Evolutionary conservation across 23 tunicate genomes (phyloP), one percentile per base, ranked within the genome.

Genomic region (Styela plicata): DNA sequence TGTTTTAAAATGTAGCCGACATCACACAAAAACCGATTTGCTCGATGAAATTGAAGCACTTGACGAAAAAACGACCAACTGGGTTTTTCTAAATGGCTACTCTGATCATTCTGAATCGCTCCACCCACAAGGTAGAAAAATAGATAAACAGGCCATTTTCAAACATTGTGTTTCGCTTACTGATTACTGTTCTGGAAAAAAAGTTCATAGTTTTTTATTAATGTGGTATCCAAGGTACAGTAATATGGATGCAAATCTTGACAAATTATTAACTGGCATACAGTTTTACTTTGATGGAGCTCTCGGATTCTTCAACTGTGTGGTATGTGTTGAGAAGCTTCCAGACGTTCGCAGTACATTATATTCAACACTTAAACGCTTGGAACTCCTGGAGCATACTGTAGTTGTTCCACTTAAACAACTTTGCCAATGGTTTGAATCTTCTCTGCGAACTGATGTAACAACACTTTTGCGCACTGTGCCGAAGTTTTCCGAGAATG

Each of bases 201-300:
- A 33, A 33, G 22, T 74, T 0, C 79, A 52, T 17, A 19, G 30
- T 20, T 22, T 74, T 74, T 21, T 74, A 32, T 52, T 74, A 18
- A 19, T 74, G 52, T 74, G 79, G 79, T 74, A 74, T 74, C 79
- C 79, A 19, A 18, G 23, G 20, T 30, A 31, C 22, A 74, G 53
- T 32, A 25, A 74, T 34, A 24, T 31, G 16, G 79, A 74, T 32
- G 33, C 31, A 24, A 31, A 30, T 34, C 32, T 74, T 30, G 79
- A 74, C 1, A 33, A 31, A 16, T 25, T 74, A 21, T 32, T 74
- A 32, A 74, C 69, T 18, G 79, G 53, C 17, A 31, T 74, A 24
- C 30, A 32, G 52, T 32, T 30, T 33, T 24, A 74, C 22, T 32
- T 74, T 17, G 32, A 74, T 30, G 53, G 65, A 19, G 16, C 34